phyloP scores from a whole-genome alignment of 1,140 invertebrate species.

The Hypothenemus hampei region DNA sequence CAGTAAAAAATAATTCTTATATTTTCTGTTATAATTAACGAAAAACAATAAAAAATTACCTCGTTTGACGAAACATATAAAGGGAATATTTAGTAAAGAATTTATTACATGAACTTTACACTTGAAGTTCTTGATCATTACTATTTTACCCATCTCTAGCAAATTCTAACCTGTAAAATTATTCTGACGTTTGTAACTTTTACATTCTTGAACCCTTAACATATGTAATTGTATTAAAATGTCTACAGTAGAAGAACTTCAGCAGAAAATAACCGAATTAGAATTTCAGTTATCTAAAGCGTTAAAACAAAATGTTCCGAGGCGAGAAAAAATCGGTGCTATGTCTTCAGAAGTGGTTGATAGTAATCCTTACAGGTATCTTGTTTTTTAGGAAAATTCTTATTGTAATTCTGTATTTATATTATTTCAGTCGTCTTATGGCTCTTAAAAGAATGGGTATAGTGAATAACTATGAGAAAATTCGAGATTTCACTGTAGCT shows the following conservation, averaged over 20 bases:
- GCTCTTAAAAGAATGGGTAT: conserved; percentile 98
- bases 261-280: conserved; percentile 41
- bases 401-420: conserved; percentile 21
- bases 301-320: conserved; percentile 14
- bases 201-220: too few relatives aligned
- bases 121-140: too few relatives aligned
- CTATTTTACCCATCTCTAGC: too few relatives aligned
- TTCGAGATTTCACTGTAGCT: conserved; percentile 84
- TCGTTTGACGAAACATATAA: too few relatives aligned
- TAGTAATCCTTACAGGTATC: conserved; percentile 95
- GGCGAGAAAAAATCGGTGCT: conserved; percentile 61
- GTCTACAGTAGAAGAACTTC: conserved; percentile 42
- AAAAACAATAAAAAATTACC: too few relatives aligned
- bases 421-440: conserved; percentile 84
- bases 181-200: too few relatives aligned
- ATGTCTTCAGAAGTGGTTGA: conserved; percentile 95
- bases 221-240: conserved; percentile 31
- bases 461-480: conserved; percentile 96
- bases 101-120: too few relatives aligned
- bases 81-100: too few relatives aligned
- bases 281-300: conserved; percentile 10
- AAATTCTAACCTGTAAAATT: too few relatives aligned
- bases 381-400: conserved; percentile 9
- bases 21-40: too few relatives aligned
- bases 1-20: too few relatives aligned